Conservation (phyloP, 2,888 invertebrate species). For the Rhamnusium bicolor region DNA sequence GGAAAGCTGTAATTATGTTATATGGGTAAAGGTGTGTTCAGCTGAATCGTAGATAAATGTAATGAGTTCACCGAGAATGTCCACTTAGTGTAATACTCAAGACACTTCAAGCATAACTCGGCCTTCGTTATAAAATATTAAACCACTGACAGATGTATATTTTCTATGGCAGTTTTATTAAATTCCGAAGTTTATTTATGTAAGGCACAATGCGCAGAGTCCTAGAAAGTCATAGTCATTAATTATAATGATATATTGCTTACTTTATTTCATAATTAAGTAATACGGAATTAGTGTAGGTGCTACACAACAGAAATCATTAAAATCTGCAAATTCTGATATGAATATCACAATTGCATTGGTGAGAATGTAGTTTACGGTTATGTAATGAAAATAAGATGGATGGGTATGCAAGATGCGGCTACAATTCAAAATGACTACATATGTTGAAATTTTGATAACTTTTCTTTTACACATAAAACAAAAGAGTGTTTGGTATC, state of each 20-base stretch:
- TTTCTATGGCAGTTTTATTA: not conserved
- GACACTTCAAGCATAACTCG: not conserved
- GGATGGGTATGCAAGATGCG: no score
- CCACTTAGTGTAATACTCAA: not conserved
- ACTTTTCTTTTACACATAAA: no score
- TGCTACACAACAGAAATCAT: no score
- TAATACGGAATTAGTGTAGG: no score
- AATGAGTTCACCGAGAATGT: not conserved
- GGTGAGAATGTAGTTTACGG: no score
- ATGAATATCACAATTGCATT: no score
- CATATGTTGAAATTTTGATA: no score
- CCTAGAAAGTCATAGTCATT: not conserved
- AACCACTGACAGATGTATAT: not conserved
- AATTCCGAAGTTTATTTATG: not conserved
- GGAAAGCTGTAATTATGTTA: not conserved
- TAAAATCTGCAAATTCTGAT: no score
- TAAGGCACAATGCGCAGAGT: not conserved
- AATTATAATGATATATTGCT: not conserved
- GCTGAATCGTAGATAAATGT: not conserved
- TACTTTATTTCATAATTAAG: not conserved
- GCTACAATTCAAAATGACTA: no score
- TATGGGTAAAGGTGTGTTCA: not conserved
- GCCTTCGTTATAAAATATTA: not conserved
- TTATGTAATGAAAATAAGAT: no score
- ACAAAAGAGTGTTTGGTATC: no score